A percentile compares a stretch with the other conserved stretches of the same genome.
Evolutionary conservation across 1,140 invertebrate genomes (phyloP).

Genomic region (Dolichoris vasculosae): DNA sequence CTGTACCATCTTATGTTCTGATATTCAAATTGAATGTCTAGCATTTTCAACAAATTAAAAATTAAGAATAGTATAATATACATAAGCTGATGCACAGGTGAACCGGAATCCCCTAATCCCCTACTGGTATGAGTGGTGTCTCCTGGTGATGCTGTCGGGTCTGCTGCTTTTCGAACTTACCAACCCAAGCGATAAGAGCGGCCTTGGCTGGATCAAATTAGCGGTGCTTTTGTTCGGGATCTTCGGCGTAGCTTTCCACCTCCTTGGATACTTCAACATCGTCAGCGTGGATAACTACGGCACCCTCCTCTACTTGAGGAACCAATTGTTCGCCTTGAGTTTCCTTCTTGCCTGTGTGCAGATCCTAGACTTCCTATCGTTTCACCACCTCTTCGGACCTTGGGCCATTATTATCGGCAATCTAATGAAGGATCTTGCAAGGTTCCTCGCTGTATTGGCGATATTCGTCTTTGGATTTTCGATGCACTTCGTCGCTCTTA

Average conservation of each 20-base stretch:
- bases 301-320: slow-evolving; percentile 91
- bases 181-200: slow-evolving; percentile 96
- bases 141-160: slow-evolving; percentile 96
- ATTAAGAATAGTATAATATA: not conserved
- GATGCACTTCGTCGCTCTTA: slow-evolving; percentile 96
- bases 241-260: slow-evolving; percentile 92
- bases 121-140: slow-evolving; percentile 96
- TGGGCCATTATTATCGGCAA: slow-evolving; percentile 96
- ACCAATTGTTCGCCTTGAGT: slow-evolving; percentile 96
- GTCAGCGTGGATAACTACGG: slow-evolving; percentile 84
- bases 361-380: slow-evolving; percentile 96
- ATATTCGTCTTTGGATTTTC: slow-evolving; percentile 99
- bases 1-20: too few relatives aligned
- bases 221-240: slow-evolving; percentile 94
- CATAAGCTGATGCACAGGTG: not conserved
- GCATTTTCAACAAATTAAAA: too few relatives aligned
- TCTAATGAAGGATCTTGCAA: slow-evolving; percentile 91
- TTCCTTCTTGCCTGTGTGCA: slow-evolving; percentile 97
- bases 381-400: slow-evolving; percentile 98
- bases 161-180: slow-evolving; percentile 96
- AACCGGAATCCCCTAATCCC: slow-evolving; percentile 80
- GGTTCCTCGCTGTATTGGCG: slow-evolving; percentile 96
- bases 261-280: slow-evolving; percentile 84
- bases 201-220: slow-evolving; percentile 94
- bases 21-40: too few relatives aligned